These are phyloP conservation scores for Bombus balteatus DNA, from an alignment of 1,140 invertebrate species.

Conservation along the genomic window DNA sequence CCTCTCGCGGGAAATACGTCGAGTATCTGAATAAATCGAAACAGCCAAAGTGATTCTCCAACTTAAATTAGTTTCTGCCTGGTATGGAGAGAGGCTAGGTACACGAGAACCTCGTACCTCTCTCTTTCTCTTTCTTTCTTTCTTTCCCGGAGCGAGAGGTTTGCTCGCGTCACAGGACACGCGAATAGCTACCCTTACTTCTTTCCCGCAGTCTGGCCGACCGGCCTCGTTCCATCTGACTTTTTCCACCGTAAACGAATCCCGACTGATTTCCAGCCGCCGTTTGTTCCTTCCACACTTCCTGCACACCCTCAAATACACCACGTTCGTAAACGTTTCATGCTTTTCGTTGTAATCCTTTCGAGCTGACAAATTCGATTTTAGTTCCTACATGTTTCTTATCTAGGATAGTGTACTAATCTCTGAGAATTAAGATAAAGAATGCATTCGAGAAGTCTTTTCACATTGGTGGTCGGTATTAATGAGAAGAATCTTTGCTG, in stretches of 20 bases:
- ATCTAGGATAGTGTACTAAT: too few relatives aligned
- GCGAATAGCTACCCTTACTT: constrained; percentile 59
- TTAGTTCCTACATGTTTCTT: too few relatives aligned
- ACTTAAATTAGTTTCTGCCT: constrained; percentile 81
- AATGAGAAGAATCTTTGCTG: not conserved
- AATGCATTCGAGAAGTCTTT: not conserved
- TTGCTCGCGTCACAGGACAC: constrained; percentile 52
- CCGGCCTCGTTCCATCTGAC: constrained; percentile 16
- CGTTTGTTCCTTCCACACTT: constrained; percentile 49
- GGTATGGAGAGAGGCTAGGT: constrained; percentile 61
- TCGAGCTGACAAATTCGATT: not conserved
- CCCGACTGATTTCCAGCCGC: constrained; percentile 55
- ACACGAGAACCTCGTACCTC: not conserved
- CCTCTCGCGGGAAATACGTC: constrained; percentile 79
- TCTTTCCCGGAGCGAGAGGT: not conserved
- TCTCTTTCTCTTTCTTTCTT: not conserved
- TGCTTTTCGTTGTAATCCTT: not conserved
- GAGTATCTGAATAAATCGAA: constrained; percentile 82
- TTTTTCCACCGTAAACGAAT: constrained; percentile 62
- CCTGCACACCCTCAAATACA: not conserved
- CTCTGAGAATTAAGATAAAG: not conserved
- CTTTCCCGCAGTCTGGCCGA: constrained; percentile 35
- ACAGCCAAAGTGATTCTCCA: constrained; percentile 81
- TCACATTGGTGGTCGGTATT: not conserved
- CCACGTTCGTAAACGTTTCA: constrained; percentile 4